phyloP scores from a whole-genome alignment of 1,140 invertebrate genomes.

The Mizuhopecten yessoensis region DNA sequence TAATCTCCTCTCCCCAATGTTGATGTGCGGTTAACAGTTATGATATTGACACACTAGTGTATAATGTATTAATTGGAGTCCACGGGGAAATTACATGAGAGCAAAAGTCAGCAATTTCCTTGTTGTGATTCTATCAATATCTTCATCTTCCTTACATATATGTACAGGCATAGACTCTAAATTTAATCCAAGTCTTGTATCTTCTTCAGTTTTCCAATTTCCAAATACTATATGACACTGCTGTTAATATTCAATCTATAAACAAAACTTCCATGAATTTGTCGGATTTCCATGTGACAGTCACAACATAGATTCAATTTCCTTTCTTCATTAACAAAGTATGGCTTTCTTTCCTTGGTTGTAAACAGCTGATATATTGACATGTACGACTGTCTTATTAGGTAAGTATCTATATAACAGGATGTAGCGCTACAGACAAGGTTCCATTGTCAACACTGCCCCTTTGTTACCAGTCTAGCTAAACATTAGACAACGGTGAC shows the following conservation, averaged over 20 bases:
- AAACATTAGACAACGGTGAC: neutral
- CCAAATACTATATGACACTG: neutral
- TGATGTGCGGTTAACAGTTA: neutral
- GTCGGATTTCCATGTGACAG: no score
- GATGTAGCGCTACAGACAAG: neutral
- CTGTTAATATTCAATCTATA: no score
- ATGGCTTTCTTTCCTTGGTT: neutral
- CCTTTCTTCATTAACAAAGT: neutral
- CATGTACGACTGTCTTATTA: no score
- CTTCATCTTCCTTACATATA: neutral
- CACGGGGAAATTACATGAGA: neutral
- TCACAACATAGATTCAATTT: neutral
- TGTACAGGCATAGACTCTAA: neutral
- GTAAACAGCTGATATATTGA: neutral
- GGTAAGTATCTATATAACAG: neutral
- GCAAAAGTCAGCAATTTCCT: neutral
- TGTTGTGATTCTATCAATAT: neutral
- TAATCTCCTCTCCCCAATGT: neutral
- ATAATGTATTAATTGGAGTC: neutral
- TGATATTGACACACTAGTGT: neutral
- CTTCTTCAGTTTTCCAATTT: neutral
- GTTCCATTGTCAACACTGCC: neutral
- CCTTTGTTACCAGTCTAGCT: neutral
- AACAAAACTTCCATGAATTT: no score
- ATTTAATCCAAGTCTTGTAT: neutral